Evolutionary conservation across 1,140 invertebrate species (phyloP).

Genomic region (Bombus superbus): DNA sequence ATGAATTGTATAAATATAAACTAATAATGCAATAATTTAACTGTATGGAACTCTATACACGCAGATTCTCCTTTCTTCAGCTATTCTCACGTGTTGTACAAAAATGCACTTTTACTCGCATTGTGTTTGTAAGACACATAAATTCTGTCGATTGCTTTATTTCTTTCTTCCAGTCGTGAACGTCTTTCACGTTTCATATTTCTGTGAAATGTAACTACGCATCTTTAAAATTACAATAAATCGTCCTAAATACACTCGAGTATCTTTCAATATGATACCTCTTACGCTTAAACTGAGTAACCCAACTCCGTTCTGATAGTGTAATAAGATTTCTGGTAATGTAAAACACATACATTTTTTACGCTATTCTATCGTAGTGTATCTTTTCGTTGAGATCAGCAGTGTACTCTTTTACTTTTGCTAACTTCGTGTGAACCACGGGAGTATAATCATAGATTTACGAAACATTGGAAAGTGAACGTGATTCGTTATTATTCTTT

Average conservation of each 20-base stretch:
- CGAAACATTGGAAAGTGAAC: conserved; percentile 1
- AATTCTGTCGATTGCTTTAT: neutral
- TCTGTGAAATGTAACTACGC: neutral
- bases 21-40: conserved; percentile 40
- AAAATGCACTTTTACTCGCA: conserved; percentile 35
- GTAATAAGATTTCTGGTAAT: neutral
- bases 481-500: neutral
- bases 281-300: neutral
- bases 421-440: neutral
- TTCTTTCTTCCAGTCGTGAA: conserved; percentile 5
- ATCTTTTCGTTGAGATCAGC: conserved; percentile 33
- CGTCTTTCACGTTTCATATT: neutral
- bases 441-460: conserved; percentile 5
- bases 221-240: conserved; percentile 6
- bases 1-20: conserved; percentile 28
- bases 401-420: conserved; percentile 23
- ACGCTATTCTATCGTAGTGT: neutral
- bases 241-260: neutral
- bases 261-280: neutral
- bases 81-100: conserved; percentile 19
- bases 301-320: neutral
- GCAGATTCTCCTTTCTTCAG: conserved; percentile 6
- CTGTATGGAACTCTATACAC: conserved; percentile 1
- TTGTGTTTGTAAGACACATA: neutral
- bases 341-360: conserved; percentile 23